Evolutionary conservation across 2,113 vertebrate genomes (phyloP).

Genomic region (Megaceryle maxima): DNA sequence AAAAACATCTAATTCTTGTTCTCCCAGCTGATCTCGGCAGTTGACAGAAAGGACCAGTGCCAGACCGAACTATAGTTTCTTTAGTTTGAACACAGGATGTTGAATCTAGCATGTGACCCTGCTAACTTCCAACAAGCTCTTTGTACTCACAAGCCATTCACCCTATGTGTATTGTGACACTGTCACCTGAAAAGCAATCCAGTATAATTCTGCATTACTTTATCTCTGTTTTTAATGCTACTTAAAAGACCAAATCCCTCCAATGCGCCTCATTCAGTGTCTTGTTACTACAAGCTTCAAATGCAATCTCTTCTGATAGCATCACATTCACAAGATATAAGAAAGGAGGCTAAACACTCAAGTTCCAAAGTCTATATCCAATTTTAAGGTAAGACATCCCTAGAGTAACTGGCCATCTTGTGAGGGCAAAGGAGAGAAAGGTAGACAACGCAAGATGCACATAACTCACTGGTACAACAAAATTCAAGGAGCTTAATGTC

Average conservation of each 20-base stretch:
- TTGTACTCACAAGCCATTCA: not conserved
- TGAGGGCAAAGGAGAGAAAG: not conserved
- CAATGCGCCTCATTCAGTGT: not conserved
- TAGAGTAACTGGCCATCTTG: not conserved
- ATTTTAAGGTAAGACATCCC: not conserved
- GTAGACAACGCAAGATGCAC: not conserved
- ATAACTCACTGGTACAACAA: not conserved
- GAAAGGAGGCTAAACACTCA: not conserved
- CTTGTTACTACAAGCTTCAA: not conserved
- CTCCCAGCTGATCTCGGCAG: not conserved
- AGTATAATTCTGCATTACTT: not conserved
- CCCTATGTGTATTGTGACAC: accelerated
- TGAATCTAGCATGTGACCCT: not conserved
- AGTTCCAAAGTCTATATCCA: not conserved
- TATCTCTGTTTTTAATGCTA: not conserved
- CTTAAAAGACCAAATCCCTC: not conserved
- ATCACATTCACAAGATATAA: not conserved
- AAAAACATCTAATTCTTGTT: not conserved
- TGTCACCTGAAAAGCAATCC: not conserved
- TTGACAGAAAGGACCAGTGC: not conserved
- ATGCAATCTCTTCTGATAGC: not conserved
- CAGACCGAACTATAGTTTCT: not conserved
- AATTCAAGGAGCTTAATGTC: not conserved
- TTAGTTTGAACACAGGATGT: not conserved
- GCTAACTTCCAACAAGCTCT: not conserved